Percentiles rank a stretch among this genome's conserved stretches.
Conservation (phyloP, 2,888 invertebrate species). For the Zygogramma bicolorata region DNA sequence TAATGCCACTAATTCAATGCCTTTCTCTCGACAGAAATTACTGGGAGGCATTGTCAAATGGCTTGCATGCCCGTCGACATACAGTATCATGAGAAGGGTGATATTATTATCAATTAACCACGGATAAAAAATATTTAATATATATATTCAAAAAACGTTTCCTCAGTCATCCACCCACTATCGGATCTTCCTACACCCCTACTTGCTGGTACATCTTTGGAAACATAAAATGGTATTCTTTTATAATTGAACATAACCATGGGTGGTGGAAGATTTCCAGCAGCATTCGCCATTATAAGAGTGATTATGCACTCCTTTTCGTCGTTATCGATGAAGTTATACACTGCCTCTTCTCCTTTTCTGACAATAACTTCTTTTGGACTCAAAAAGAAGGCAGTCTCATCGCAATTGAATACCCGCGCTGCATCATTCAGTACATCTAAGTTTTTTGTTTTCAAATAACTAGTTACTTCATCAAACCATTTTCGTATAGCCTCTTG, state of each 20-base stretch:
- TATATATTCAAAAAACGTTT: no score
- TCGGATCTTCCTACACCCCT: conserved; percentile 11
- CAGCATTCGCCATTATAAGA: background rate
- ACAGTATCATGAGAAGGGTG: background rate
- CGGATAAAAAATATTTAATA: no score
- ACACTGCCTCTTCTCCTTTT: background rate
- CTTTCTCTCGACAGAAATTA: background rate
- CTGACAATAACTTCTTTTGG: background rate
- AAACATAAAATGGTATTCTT: background rate
- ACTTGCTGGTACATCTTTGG: no score
- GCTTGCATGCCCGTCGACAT: conserved; percentile 5
- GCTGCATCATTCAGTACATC: background rate
- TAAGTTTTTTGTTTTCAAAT: background rate
- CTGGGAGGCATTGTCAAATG: background rate
- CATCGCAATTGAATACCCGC: background rate
- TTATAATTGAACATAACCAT: background rate
- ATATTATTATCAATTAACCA: conserved; percentile 5
- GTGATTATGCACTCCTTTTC: background rate
- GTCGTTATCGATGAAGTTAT: background rate
- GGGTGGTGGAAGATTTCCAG: background rate
- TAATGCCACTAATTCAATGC: background rate
- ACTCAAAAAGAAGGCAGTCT: no score
- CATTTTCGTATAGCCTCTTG: background rate
- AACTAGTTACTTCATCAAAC: background rate
- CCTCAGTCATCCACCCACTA: conserved; percentile 7